Evolutionary conservation across 1,140 invertebrate species (phyloP), one percentile per base, ranked within the genome.

Genomic region (Helicorthomorpha holstii): DNA sequence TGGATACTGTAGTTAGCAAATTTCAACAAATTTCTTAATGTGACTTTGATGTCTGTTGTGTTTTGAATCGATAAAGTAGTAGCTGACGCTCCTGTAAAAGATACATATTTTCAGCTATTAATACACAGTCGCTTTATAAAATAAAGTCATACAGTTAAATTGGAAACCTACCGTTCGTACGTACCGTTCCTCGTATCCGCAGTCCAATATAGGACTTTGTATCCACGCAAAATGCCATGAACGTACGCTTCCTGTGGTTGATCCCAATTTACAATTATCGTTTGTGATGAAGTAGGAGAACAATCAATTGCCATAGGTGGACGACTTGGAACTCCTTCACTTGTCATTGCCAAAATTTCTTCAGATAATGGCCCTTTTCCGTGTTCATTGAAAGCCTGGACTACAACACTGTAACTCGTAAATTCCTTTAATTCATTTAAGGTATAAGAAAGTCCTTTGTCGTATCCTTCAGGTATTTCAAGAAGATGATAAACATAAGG

Each of bases 1-100:
- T 94, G 86, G 77, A 97, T 90, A 49, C 86, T 93, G 69, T 96
- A 97, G 70, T 97, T 96, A 1, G 91, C 96, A 66, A 83, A 96
- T 65, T 94, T 94, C 66, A 47, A 90, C 85, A 25, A 96, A 70
- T 48, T 85, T 86, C 25, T 7, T 10, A 46, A 22, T 12, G 44
- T 46, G 4, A 12, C 44, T 22, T n/a, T n/a, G n/a, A n/a, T n/a
- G n/a, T n/a, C n/a, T n/a, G n/a, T n/a, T n/a, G n/a, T n/a, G n/a
- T n/a, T n/a, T n/a, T n/a, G n/a, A n/a, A n/a, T n/a, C n/a, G n/a
- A n/a, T n/a, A n/a, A n/a, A n/a, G n/a, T n/a, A n/a, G n/a, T n/a
- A n/a, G n/a, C n/a, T n/a, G n/a, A n/a, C n/a, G n/a, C n/a, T n/a
- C n/a, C n/a, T n/a, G n/a, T n/a, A n/a, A n/a, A n/a, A n/a, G n/a